Conservation (phyloP, 2,797 vertebrate genomes). For the Amblyraja radiata region DNA sequence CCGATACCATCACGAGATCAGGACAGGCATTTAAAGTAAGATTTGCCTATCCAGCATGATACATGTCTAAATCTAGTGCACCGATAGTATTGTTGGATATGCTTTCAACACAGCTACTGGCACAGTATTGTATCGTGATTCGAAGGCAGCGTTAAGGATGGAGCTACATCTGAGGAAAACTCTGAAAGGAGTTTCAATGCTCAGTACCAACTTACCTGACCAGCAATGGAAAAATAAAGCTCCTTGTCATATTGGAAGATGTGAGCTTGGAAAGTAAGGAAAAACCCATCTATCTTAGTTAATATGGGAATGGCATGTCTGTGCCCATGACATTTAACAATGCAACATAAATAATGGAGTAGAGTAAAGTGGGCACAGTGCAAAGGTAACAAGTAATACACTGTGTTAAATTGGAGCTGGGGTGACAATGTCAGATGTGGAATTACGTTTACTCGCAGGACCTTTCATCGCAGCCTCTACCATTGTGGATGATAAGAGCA, state of each 20-base stretch:
- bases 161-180: neutral
- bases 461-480: too few relatives aligned
- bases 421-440: too few relatives aligned
- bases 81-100: neutral
- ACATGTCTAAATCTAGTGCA: neutral
- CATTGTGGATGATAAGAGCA: too few relatives aligned
- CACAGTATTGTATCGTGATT: neutral
- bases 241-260: neutral
- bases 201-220: neutral
- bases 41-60: neutral
- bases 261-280: neutral
- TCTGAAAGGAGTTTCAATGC: neutral
- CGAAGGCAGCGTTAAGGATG: neutral
- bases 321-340: neutral
- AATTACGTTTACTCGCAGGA: too few relatives aligned
- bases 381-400: neutral
- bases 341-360: neutral
- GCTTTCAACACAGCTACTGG: neutral
- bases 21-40: neutral
- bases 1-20: neutral
- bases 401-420: too few relatives aligned
- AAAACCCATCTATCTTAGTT: neutral
- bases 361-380: neutral
- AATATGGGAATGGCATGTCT: neutral
- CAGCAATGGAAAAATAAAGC: neutral